Base-by-base conservation (phyloP, 2,888 invertebrate genomes). In the Galerucella pusilla region DNA sequence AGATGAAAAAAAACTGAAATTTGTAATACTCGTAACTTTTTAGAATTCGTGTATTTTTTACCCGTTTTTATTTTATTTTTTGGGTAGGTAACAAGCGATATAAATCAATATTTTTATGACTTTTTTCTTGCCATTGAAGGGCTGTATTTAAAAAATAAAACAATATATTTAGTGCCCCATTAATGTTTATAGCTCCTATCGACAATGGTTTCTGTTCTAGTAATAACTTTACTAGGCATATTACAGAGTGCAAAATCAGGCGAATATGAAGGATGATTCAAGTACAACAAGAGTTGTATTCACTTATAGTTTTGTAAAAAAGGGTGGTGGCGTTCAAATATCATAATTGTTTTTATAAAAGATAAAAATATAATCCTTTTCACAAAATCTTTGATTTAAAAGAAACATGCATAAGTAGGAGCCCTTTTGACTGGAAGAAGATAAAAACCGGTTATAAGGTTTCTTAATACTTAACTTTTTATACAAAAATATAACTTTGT, bases 401-500 rank as follows among this genome's bases (percentile, higher is more conserved):
- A 7, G 20, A 57, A 57, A 20, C 57, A 57, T 57, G 57, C 20
- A n/a, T 52, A 52, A 52, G 52, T 2, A 57, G 20, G 20, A 57
- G 57, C 20, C 20, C 46, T 45, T 6, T 60, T 54, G 54, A 16
- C 35, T 42, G 68, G 54, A 60, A 68, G 59, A 68, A 46, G 45
- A 7, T 28, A 35, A 28, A 61, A 25, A 68, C 42, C 11, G 9
- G 16, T 71, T 61, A n/a, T n/a, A n/a, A 59, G 71, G 66, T n/a
- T 54, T 54, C 12, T 52, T 65, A 64, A 57, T 14, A 35, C 14
- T 60, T 9, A 59, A 68, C 14, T 81, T 80, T 81, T 80, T 75
- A 80, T 83, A 84, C 83, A 84, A 84, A 82, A 83, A 84, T 81
- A 80, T 67, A 77, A 66, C 60, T 72, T 71, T 72, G 59, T 61